Percentiles rank a stretch among this genome's conserved stretches.
Evolutionary conservation across 2,797 vertebrate genomes (phyloP).

Genomic region (Decapterus maruadsi): DNA sequence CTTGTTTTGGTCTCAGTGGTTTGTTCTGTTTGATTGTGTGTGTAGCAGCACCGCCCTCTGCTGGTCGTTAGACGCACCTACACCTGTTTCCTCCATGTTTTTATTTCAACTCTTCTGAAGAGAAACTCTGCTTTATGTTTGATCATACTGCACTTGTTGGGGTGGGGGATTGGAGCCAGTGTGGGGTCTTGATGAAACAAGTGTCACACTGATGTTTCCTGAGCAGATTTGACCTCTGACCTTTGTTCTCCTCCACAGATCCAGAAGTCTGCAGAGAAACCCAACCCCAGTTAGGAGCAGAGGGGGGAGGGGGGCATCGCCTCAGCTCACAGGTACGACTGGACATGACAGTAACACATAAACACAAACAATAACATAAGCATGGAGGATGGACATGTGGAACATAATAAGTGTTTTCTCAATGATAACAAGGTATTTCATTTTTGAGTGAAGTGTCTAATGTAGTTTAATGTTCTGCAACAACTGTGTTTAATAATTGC

Average conservation of each 20-base stretch:
- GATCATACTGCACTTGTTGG: neutral
- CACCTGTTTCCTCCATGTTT: too few relatives aligned
- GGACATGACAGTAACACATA: neutral
- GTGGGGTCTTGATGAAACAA: neutral
- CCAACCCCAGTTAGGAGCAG: slow-evolving; percentile 83
- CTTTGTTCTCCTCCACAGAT: slow-evolving; percentile 63
- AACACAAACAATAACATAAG: neutral
- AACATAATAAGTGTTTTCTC: too few relatives aligned
- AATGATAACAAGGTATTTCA: too few relatives aligned
- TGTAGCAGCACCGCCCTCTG: slow-evolving; percentile 51
- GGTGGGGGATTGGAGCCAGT: neutral
- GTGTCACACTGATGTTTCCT: neutral
- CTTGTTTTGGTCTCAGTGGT: slow-evolving; percentile 50
- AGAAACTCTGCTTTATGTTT: too few relatives aligned
- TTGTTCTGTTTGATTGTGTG: slow-evolving; percentile 42
- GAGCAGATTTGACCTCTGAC: neutral
- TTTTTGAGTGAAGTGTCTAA: too few relatives aligned
- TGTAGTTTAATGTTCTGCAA: too few relatives aligned
- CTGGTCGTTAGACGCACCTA: too few relatives aligned
- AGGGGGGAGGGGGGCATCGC: neutral
- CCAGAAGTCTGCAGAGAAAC: slow-evolving; percentile 85
- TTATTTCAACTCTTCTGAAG: too few relatives aligned
- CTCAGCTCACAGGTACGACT: slow-evolving; percentile 56
- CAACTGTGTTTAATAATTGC: too few relatives aligned
- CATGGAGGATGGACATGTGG: too few relatives aligned